Evolutionary conservation across 35 echinoderm and acorn worm species (phyloP).

Genomic region (Nesometra sesokonis): DNA sequence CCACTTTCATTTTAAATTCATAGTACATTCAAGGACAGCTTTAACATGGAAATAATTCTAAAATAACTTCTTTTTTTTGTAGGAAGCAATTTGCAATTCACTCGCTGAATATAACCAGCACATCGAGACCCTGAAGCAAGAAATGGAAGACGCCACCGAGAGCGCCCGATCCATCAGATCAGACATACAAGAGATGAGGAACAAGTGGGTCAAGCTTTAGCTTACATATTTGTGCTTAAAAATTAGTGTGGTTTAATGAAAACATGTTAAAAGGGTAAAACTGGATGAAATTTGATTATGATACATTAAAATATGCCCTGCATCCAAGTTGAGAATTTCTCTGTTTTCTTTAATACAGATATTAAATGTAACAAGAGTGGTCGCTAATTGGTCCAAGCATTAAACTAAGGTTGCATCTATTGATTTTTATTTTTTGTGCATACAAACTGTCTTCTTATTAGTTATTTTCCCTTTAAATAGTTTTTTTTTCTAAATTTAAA

Average conservation of each 20-base stretch:
- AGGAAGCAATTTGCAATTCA: conserved; percentile 98
- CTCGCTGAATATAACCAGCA: conserved; percentile 91
- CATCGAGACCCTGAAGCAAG: conserved; percentile 73
- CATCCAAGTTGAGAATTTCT: too few species aligned
- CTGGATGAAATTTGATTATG: background rate
- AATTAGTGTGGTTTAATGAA: background rate
- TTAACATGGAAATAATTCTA: background rate
- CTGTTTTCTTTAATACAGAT: too few species aligned
- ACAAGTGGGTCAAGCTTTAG: conserved; percentile 49
- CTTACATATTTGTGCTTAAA: background rate
- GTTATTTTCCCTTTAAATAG: too few species aligned
- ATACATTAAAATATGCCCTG: background rate
- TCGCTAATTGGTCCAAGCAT: too few species aligned
- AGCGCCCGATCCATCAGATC: conserved; percentile 76
- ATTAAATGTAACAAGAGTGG: too few species aligned
- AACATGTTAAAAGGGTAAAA: background rate
- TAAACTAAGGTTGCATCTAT: too few species aligned
- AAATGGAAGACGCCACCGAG: conserved; percentile 93
- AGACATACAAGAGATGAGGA: conserved; percentile 91
- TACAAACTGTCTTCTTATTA: too few species aligned
- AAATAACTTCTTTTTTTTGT: background rate
- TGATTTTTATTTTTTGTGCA: too few species aligned
- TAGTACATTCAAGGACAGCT: background rate
- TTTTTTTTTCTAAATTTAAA: too few species aligned
- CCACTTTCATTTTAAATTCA: too few species aligned